These are phyloP conservation scores for Diachrysia chrysitis DNA, from an alignment of 2,888 invertebrate species.

Conservation along the genomic window DNA sequence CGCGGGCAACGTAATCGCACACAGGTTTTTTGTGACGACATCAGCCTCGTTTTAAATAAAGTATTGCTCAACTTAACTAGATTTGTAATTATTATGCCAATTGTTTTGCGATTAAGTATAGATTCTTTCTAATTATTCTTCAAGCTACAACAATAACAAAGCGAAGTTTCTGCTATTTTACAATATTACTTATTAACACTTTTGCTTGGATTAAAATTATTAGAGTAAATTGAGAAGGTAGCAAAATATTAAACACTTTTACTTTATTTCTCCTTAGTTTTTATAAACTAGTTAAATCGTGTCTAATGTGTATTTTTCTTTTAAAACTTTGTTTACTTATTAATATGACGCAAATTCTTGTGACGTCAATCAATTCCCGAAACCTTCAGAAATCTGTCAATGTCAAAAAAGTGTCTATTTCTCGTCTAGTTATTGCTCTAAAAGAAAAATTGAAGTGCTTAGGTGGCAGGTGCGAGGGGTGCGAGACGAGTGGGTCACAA, in stretches of 20 bases:
- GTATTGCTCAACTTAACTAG: slow-evolving; percentile 19
- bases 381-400: background rate
- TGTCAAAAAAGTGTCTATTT: too few species aligned
- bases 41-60: slow-evolving; percentile 3
- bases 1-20: slow-evolving; percentile 28
- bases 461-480: too few species aligned
- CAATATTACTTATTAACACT: background rate
- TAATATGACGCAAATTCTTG: too few species aligned
- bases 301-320: background rate
- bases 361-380: background rate
- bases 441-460: too few species aligned
- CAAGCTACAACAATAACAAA: background rate
- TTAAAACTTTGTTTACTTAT: too few species aligned
- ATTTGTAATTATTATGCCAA: slow-evolving; percentile 9
- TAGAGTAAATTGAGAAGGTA: background rate
- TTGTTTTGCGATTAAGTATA: background rate
- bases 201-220: background rate
- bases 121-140: too few species aligned
- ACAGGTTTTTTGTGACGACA: slow-evolving; percentile 34
- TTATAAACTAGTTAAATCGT: background rate
- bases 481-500: too few species aligned
- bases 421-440: too few species aligned
- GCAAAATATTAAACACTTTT: background rate
- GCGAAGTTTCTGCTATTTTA: background rate
- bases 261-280: background rate